Percentiles rank a stretch among this genome's conserved stretches.
phyloP scores from a whole-genome alignment of 2,797 vertebrate species.

The Danionella dracula region DNA sequence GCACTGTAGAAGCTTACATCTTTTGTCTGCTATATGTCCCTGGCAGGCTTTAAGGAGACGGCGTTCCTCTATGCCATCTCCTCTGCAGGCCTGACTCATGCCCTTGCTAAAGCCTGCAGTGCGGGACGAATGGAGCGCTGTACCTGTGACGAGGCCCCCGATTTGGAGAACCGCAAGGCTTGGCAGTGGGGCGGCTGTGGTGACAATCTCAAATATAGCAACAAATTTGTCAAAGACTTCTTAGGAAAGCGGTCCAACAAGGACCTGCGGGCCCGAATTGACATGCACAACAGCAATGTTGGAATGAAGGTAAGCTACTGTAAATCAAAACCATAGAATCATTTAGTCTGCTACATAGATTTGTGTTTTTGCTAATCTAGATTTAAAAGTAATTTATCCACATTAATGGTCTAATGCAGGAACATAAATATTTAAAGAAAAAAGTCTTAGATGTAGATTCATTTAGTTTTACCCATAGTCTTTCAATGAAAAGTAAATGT shows the following conservation, averaged over 20 bases:
- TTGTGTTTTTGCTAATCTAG: too few species aligned
- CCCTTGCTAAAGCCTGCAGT: constrained; percentile 94
- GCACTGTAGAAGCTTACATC: too few species aligned
- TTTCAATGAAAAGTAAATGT: too few species aligned
- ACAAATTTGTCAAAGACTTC: constrained; percentile 98
- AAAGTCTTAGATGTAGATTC: too few species aligned
- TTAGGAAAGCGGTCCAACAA: constrained; percentile 92
- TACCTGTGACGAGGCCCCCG: constrained; percentile 93
- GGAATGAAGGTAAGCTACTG: constrained; percentile 85
- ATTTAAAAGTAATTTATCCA: too few species aligned
- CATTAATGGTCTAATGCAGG: too few species aligned
- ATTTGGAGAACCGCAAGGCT: constrained; percentile 95
- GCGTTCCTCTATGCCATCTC: constrained; percentile 94
- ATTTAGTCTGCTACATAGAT: too few species aligned
- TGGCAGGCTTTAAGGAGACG: constrained; percentile 91
- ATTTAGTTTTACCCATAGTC: too few species aligned
- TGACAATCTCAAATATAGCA: constrained; percentile 97
- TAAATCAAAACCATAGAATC: too few species aligned
- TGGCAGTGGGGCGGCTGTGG: constrained; percentile 99
- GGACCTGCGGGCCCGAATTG: constrained; percentile 89
- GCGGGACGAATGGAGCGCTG: constrained; percentile 97
- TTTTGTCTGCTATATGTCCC: neutral
- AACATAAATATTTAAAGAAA: too few species aligned
- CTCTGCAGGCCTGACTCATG: constrained; percentile 89
- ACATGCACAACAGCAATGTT: constrained; percentile 97